These are phyloP conservation scores for Drosophila formosana DNA, from an alignment of 2,888 invertebrate species.

Conservation along the genomic window DNA sequence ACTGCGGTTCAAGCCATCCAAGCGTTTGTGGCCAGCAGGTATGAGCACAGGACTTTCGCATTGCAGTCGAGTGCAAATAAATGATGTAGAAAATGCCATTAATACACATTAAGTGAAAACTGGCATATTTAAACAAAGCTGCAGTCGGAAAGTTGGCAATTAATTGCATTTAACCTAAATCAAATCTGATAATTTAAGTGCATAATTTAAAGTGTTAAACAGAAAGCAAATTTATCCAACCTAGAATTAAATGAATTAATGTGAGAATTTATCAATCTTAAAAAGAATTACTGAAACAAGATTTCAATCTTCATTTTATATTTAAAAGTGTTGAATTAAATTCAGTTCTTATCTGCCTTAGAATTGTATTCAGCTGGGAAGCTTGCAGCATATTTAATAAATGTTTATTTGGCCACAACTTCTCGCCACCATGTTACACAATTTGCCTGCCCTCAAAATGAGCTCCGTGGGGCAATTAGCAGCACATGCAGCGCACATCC, in stretches of 20 bases:
- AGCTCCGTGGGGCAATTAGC: conserved; percentile 49
- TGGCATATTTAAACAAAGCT: neutral
- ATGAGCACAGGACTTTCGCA: neutral
- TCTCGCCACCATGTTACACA: neutral
- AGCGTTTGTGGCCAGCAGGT: neutral
- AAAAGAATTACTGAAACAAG: too few species aligned
- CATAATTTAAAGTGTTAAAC: neutral
- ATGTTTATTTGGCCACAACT: neutral
- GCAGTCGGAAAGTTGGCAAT: neutral
- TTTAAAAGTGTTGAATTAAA: too few species aligned
- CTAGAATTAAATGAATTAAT: too few species aligned
- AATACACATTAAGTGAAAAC: neutral
- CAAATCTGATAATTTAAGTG: neutral
- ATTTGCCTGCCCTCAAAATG: conserved; percentile 34
- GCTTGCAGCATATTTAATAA: neutral
- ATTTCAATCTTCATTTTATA: too few species aligned
- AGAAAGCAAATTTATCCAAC: too few species aligned
- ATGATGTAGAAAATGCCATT: neutral
- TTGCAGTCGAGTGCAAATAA: neutral
- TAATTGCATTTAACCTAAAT: neutral
- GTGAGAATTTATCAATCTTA: too few species aligned
- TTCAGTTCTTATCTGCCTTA: too few species aligned
- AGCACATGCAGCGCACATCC: conserved; percentile 28
- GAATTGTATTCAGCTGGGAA: too few species aligned
- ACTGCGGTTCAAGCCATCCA: neutral